phyloP scores from a whole-genome alignment of 2,888 invertebrate genomes.

The Nemoura dubitans region DNA sequence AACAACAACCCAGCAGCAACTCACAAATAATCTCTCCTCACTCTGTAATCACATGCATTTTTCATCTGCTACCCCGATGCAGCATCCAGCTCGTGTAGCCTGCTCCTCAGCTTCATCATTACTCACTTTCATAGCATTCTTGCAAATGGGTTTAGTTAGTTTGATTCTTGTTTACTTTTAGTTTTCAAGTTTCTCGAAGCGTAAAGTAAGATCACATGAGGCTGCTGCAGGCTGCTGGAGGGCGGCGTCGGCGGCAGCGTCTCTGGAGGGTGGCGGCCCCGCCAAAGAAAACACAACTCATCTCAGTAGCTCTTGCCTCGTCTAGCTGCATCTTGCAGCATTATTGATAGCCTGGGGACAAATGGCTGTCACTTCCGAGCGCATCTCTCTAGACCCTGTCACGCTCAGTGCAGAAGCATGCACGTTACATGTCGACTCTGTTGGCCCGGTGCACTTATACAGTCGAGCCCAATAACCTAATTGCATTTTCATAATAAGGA shows the following conservation, averaged over 20 bases:
- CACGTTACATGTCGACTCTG: neutral
- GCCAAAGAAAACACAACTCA: slow-evolving; percentile 34
- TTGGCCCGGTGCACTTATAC: neutral
- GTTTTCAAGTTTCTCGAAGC: slow-evolving; percentile 35
- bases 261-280: neutral
- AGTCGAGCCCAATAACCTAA: neutral
- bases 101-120: slow-evolving; percentile 30
- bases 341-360: slow-evolving; percentile 35
- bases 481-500: neutral
- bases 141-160: slow-evolving; percentile 41
- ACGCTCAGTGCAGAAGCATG: neutral
- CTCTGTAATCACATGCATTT: slow-evolving; percentile 39
- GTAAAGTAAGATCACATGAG: slow-evolving; percentile 35
- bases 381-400: neutral
- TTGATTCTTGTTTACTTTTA: slow-evolving; percentile 42
- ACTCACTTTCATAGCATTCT: slow-evolving; percentile 41
- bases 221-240: neutral
- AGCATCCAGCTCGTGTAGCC: neutral
- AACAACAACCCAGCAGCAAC: slow-evolving; percentile 21
- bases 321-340: slow-evolving; percentile 15
- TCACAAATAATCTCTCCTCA: slow-evolving; percentile 42
- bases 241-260: neutral
- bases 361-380: slow-evolving; percentile 22
- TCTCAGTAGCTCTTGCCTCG: neutral
- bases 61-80: slow-evolving; percentile 25